phyloP scores from a whole-genome alignment of 1,140 invertebrate genomes.

The Trachymyrmex septentrionalis region DNA sequence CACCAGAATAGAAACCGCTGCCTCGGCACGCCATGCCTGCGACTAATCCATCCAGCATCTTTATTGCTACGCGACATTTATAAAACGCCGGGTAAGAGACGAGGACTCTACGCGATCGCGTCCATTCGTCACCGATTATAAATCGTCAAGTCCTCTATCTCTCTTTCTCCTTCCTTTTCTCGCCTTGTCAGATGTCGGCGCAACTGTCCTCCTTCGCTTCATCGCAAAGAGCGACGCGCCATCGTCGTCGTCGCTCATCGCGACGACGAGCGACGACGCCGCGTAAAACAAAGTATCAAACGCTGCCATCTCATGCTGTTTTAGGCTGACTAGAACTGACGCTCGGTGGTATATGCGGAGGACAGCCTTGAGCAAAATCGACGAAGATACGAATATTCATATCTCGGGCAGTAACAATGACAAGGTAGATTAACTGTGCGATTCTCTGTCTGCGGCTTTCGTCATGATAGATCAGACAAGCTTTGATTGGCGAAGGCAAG shows the following conservation, averaged over 20 bases:
- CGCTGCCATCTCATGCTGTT: conserved; percentile 34
- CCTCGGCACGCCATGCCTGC: conserved; percentile 76
- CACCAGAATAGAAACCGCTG: conserved; percentile 82
- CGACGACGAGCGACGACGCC: conserved; percentile 21
- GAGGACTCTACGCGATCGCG: conserved; percentile 69
- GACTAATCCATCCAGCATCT: conserved; percentile 83
- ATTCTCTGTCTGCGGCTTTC: neutral
- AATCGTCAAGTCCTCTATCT: conserved; percentile 66
- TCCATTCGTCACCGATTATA: conserved; percentile 77
- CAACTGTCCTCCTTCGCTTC: conserved; percentile 16
- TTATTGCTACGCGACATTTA: conserved; percentile 83
- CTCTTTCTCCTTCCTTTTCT: conserved; percentile 10
- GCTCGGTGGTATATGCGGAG: neutral
- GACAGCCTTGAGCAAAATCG: neutral
- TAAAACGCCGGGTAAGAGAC: conserved; percentile 77
- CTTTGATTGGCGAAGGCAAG: neutral
- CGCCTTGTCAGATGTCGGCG: conserved; percentile 5
- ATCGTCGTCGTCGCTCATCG: conserved; percentile 32
- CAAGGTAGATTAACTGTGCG: conserved; percentile 1
- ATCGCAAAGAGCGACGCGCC: conserved; percentile 32
- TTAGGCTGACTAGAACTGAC: conserved; percentile 25
- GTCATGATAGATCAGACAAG: neutral
- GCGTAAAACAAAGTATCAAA: conserved; percentile 50
- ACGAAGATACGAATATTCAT: conserved; percentile 10
- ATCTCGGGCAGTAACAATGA: conserved; percentile 9